A percentile compares a stretch with the other conserved stretches of the same genome.
These are phyloP conservation scores for Aphyosemion australe DNA, from an alignment of 2,113 vertebrate genomes.

Conservation along the genomic window DNA sequence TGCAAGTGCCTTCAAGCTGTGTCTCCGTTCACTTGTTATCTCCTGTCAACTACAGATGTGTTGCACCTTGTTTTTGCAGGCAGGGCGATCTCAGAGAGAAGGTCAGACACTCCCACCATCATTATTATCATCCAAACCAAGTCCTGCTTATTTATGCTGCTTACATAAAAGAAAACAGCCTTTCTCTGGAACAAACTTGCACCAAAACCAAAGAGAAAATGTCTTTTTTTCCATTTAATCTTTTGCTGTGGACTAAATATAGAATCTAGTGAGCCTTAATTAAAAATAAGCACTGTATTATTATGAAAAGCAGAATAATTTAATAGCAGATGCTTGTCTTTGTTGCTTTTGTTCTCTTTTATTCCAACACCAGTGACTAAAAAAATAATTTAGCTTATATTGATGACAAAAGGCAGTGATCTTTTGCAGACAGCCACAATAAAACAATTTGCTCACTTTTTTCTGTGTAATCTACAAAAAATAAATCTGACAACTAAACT, in stretches of 20 bases:
- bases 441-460: too few relatives aligned
- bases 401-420: neutral
- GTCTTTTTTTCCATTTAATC: slow-evolving; percentile 5
- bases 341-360: slow-evolving; percentile 20
- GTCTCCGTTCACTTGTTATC: slow-evolving; percentile 25
- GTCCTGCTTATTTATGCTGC: slow-evolving; percentile 35
- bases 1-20: slow-evolving; percentile 30
- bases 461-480: too few relatives aligned
- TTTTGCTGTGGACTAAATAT: slow-evolving; percentile 48
- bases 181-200: slow-evolving; percentile 45
- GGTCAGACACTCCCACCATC: slow-evolving; percentile 41
- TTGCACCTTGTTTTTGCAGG: slow-evolving; percentile 16
- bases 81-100: slow-evolving; percentile 28
- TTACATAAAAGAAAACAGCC: slow-evolving; percentile 42
- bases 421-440: too few relatives aligned
- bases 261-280: slow-evolving; percentile 44
- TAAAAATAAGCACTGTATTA: slow-evolving; percentile 53
- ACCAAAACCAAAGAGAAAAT: slow-evolving; percentile 47
- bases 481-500: too few relatives aligned
- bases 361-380: slow-evolving; percentile 18
- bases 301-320: slow-evolving; percentile 33
- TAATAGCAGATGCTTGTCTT: slow-evolving; percentile 18
- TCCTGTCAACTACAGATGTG: slow-evolving; percentile 17
- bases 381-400: neutral
- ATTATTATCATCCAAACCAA: slow-evolving; percentile 52